phyloP scores from a whole-genome alignment of 2,113 vertebrate genomes.

The Percopsis transmontana region DNA sequence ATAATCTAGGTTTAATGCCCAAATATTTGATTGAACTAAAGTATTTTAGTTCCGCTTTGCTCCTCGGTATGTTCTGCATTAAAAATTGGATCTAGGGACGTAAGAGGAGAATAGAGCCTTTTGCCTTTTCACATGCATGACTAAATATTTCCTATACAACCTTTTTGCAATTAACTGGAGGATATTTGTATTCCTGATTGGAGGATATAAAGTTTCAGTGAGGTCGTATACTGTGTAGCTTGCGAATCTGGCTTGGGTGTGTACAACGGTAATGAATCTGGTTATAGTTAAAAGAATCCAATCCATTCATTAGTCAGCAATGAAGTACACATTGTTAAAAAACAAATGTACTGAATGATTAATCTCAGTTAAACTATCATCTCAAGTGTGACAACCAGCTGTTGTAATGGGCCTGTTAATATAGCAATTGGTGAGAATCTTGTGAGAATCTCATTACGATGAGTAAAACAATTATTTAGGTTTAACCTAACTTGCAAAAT shows the following conservation, averaged over 20 bases:
- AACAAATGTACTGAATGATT: slow-evolving; percentile 3
- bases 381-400: slow-evolving; percentile 14
- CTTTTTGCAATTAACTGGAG: not conserved
- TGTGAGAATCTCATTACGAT: no score
- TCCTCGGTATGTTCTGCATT: not conserved
- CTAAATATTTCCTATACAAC: slow-evolving; percentile 19
- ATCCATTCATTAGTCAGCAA: not conserved
- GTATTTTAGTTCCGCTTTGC: no score
- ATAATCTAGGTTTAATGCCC: no score
- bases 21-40: no score
- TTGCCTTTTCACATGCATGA: not conserved
- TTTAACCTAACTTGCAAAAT: no score
- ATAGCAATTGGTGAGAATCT: not conserved
- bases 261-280: not conserved
- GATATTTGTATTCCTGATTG: not conserved
- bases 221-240: not conserved
- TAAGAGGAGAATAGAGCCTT: slow-evolving; percentile 34
- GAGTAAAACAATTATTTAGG: no score
- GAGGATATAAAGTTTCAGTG: not conserved
- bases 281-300: not conserved
- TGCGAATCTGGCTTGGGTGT: not conserved
- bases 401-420: not conserved
- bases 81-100: slow-evolving; percentile 45
- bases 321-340: not conserved
- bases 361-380: slow-evolving; percentile 19